Evolutionary conservation across 2,113 vertebrate genomes (phyloP).

Genomic region (Aegypius monachus): DNA sequence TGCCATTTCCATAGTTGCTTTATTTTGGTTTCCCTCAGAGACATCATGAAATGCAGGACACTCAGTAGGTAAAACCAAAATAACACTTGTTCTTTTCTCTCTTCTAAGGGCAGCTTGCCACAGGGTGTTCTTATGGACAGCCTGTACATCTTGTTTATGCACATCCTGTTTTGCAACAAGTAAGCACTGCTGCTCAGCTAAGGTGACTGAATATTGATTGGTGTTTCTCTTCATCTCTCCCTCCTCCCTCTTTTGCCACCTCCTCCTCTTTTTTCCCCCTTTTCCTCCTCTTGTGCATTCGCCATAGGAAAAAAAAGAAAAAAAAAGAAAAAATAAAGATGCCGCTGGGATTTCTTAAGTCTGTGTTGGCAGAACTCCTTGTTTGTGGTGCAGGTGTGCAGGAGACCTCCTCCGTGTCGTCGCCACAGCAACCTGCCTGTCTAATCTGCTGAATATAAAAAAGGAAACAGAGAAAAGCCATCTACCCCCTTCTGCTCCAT

Average conservation of each 20-base stretch:
- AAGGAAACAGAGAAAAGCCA: conserved; percentile 76
- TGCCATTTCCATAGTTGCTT: not conserved
- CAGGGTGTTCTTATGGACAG: not conserved
- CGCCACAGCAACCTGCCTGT: conserved; percentile 79
- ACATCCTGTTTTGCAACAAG: not conserved
- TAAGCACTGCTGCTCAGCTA: not conserved
- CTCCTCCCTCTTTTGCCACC: not conserved
- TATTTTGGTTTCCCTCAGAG: not conserved
- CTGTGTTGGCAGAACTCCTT: conserved; percentile 49
- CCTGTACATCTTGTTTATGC: not conserved
- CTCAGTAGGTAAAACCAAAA: not conserved
- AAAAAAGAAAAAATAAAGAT: not conserved
- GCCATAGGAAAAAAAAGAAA: not conserved
- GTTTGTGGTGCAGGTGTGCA: conserved; percentile 76
- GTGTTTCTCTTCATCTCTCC: not conserved
- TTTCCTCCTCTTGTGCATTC: not conserved
- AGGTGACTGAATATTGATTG: not conserved
- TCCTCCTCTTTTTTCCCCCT: not conserved
- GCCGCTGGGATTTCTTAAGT: conserved; percentile 44
- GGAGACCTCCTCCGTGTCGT: conserved; percentile 71
- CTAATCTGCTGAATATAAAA: conserved; percentile 81
- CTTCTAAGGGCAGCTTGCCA: not conserved
- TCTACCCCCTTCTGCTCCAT: conserved; percentile 76
- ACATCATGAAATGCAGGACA: not conserved
- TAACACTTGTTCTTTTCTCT: not conserved